Base-by-base conservation (phyloP, 2,888 invertebrate genomes). In the Drepanosiphum platanoidis region DNA sequence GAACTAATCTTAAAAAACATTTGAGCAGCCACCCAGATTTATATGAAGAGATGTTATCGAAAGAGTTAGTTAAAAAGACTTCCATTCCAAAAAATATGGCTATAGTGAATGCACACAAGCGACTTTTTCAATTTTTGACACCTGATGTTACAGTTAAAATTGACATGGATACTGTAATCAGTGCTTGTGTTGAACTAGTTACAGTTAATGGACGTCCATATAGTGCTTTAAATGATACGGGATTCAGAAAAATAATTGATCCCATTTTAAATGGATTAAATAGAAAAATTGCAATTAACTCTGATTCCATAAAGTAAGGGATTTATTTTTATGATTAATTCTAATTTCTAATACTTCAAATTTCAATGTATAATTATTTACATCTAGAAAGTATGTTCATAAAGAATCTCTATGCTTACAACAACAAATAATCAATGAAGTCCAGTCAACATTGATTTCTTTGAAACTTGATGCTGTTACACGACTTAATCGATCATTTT, bases 221-320 rank as follows among this genome's bases (percentile, higher is more conserved):
- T 11, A 72, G 46, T 27, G 4, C 42, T 1, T 27, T 71, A 30
- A 18, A 72, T 72, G 72, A 72, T 68, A 22, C 71, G 13, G 36
- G 36, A 2, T 71, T 71, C 36, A 39, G 27, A 27, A 71, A 71
- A 71, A 15, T 27, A 36, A 15, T 71, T 9, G 15, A 39, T 39
- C 71, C 71, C 36, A 27, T 71, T 39, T 71, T 71, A 71, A 71
- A 71, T 71, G 71, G 71, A 2, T n/a, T 71, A 13, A 39, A 15
- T 15, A 71, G 27, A 27, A 71, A 71, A 39, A 13, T 71, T 11
- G 39, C 71, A 4, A 27, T 71, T 1, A 71, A 71, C 27, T 70
- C 70, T 11, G n/a, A 39, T 39, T n/a, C 39, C 1, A 39, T 70
- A 9, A 70, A 70, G 39, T 70, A 70, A 34, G 68, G 5, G 22